phyloP scores from a whole-genome alignment of 2,888 invertebrate genomes.

The Axea sp. region DNA sequence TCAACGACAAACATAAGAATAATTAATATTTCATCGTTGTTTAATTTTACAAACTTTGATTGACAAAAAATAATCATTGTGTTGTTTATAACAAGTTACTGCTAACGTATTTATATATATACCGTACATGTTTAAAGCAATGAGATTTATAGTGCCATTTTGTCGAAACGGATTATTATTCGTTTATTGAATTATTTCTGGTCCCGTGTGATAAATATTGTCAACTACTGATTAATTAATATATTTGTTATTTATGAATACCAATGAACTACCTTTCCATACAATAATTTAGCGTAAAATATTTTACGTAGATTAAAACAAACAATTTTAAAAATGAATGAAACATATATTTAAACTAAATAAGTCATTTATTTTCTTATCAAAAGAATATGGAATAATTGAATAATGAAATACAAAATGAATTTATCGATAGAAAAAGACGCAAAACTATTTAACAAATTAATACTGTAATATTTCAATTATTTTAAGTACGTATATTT shows the following conservation, averaged over 20 bases:
- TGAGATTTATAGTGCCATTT: conserved; percentile 49
- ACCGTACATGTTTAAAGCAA: conserved; percentile 22
- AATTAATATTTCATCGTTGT: too few species aligned
- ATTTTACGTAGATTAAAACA: conserved; percentile 19
- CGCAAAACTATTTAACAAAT: too few species aligned
- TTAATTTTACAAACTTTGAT: too few species aligned
- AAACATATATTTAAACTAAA: too few species aligned
- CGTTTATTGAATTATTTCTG: conserved; percentile 55
- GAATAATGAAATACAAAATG: too few species aligned
- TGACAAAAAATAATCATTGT: not conserved
- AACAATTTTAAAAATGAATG: too few species aligned
- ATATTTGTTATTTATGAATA: conserved; percentile 47
- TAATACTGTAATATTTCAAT: too few species aligned
- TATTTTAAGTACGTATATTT: too few species aligned
- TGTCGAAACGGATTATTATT: conserved; percentile 55
- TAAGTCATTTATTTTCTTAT: too few species aligned
- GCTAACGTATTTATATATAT: conserved; percentile 29
- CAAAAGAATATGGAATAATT: too few species aligned
- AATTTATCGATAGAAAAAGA: too few species aligned
- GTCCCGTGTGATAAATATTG: conserved; percentile 41
- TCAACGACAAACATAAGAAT: too few species aligned
- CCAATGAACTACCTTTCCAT: conserved; percentile 40
- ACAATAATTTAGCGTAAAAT: conserved; percentile 2
- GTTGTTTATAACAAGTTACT: conserved; percentile 5
- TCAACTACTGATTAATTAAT: conserved; percentile 48